These are phyloP conservation scores for Ecdyonurus torrentis DNA, from an alignment of 2,888 invertebrate species.

Conservation along the genomic window DNA sequence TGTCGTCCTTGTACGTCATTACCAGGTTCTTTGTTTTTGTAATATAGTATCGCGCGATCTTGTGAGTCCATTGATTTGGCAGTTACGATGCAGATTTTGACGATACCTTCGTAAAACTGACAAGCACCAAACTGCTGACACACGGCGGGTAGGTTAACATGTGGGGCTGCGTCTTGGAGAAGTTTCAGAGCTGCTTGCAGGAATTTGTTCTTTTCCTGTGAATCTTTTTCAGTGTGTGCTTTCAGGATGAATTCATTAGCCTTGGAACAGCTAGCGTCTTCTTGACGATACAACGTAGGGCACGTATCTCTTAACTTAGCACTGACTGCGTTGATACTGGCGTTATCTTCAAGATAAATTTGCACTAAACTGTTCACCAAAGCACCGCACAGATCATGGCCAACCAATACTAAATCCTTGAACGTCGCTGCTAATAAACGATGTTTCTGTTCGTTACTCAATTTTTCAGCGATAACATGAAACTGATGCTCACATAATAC, in stretches of 20 bases:
- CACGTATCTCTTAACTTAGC: slow-evolving; percentile 74
- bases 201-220: slow-evolving; percentile 56
- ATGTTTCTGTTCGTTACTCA: slow-evolving; percentile 43
- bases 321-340: slow-evolving; percentile 85
- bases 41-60: slow-evolving; percentile 72
- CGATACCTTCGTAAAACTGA: slow-evolving; percentile 73
- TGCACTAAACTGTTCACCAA: slow-evolving; percentile 75
- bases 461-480: slow-evolving; percentile 52
- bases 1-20: background rate
- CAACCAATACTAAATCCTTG: slow-evolving; percentile 59
- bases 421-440: slow-evolving; percentile 39
- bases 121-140: slow-evolving; percentile 68
- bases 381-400: slow-evolving; percentile 55
- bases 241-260: slow-evolving; percentile 77
- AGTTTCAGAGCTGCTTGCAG: slow-evolving; percentile 62
- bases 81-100: slow-evolving; percentile 71
- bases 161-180: slow-evolving; percentile 77
- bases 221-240: slow-evolving; percentile 55
- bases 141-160: slow-evolving; percentile 66
- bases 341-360: slow-evolving; percentile 85
- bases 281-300: slow-evolving; percentile 81
- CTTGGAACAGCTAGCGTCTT: slow-evolving; percentile 93
- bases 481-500: slow-evolving; percentile 85
- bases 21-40: slow-evolving; percentile 27
- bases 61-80: slow-evolving; percentile 80